These are phyloP conservation scores for Callyntrura guangdongensis DNA, from an alignment of 2,888 invertebrate species.

Conservation along the genomic window DNA sequence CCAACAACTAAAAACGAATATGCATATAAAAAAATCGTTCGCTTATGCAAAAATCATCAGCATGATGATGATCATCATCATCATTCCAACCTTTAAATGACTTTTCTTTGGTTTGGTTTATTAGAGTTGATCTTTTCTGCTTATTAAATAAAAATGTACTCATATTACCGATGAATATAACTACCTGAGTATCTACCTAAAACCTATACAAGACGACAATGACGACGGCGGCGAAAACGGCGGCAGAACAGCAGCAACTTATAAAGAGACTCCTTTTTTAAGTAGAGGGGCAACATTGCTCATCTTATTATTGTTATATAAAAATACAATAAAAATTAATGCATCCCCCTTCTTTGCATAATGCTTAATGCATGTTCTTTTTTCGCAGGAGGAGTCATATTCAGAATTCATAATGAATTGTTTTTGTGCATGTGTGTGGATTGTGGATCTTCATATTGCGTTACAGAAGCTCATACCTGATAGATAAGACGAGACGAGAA, in stretches of 20 bases:
- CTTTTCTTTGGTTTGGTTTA: slow-evolving; percentile 74
- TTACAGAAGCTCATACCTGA: background rate
- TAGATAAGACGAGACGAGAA: background rate
- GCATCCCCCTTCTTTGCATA: slow-evolving; percentile 43
- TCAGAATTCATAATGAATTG: slow-evolving; percentile 76
- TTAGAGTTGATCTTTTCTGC: slow-evolving; percentile 57
- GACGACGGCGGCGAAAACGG: background rate
- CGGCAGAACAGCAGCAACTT: slow-evolving; percentile 10
- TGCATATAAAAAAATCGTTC: slow-evolving; percentile 9
- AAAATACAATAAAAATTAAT: slow-evolving; percentile 67
- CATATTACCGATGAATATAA: background rate
- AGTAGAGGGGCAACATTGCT: slow-evolving; percentile 23
- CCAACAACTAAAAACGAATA: slow-evolving; percentile 48
- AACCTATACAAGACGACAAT: background rate
- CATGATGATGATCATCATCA: slow-evolving; percentile 23
- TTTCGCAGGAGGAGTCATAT: slow-evolving; percentile 44
- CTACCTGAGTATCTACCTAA: background rate
- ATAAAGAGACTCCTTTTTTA: background rate
- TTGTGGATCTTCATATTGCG: slow-evolving; percentile 34
- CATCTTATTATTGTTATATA: slow-evolving; percentile 47
- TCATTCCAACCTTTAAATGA: slow-evolving; percentile 65
- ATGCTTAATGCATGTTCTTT: slow-evolving; percentile 64
- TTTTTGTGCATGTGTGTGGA: slow-evolving; percentile 2
- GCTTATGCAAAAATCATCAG: slow-evolving; percentile 37
- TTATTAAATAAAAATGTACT: slow-evolving; percentile 50